Conservation (phyloP, 2,888 invertebrate genomes). For the Xestia c-nigrum region DNA sequence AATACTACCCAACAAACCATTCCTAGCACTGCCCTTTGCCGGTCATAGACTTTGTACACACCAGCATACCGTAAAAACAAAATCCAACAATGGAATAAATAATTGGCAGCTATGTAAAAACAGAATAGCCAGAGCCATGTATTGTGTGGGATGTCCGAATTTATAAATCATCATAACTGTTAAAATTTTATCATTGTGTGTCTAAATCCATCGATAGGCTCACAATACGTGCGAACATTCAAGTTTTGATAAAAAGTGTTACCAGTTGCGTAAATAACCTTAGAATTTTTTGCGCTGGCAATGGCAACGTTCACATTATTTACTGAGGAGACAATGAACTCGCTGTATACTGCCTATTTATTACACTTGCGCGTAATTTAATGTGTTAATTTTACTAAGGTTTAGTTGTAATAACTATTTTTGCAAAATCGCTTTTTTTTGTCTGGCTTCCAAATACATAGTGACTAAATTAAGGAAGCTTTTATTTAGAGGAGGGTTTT, state of each 20-base stretch:
- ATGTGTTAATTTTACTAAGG: constrained; percentile 24
- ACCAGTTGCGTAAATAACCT: constrained; percentile 67
- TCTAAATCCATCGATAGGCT: constrained; percentile 19
- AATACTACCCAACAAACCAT: neutral
- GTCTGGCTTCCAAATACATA: neutral
- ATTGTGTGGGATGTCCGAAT: constrained; percentile 9
- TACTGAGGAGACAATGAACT: constrained; percentile 64
- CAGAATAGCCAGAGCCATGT: neutral
- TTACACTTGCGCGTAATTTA: constrained; percentile 40
- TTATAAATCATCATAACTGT: constrained; percentile 39
- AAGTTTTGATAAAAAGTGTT: constrained; percentile 64
- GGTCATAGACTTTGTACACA: neutral
- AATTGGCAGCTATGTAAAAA: neutral
- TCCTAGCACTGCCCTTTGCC: neutral
- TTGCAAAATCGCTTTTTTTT: neutral
- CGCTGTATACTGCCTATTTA: constrained; percentile 46
- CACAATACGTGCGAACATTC: constrained; percentile 63
- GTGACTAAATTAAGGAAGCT: neutral
- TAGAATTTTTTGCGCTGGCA: constrained; percentile 61
- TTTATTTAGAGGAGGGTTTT: neutral
- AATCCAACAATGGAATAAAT: constrained; percentile 12
- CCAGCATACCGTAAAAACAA: neutral
- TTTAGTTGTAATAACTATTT: constrained; percentile 6
- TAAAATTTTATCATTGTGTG: constrained; percentile 40
- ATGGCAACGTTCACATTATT: constrained; percentile 61